phyloP scores from a whole-genome alignment of 2,113 vertebrate species.

The Haemorhous mexicanus region DNA sequence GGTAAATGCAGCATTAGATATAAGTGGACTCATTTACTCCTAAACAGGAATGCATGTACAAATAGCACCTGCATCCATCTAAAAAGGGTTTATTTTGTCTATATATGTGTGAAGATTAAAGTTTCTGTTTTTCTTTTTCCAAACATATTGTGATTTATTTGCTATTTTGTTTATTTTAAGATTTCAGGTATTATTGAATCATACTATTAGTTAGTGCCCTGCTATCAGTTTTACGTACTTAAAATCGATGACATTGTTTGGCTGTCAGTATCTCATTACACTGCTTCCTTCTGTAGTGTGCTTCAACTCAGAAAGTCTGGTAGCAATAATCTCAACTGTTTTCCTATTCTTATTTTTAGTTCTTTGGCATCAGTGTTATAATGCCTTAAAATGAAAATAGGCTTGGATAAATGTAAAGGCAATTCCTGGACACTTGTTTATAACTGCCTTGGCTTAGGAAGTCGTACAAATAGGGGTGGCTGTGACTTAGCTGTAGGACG shows the following conservation, averaged over 20 bases:
- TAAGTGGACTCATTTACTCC: background rate
- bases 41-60: background rate
- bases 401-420: background rate
- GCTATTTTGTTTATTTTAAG: background rate
- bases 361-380: background rate
- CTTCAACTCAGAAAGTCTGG: background rate
- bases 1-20: background rate
- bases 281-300: background rate
- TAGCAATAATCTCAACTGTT: background rate
- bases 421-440: background rate
- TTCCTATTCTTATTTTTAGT: background rate
- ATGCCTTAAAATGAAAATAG: background rate
- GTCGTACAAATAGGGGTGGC: accelerated
- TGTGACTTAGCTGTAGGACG: background rate
- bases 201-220: background rate
- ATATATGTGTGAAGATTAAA: background rate
- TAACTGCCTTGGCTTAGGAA: background rate
- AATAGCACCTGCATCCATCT: background rate
- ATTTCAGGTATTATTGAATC: background rate
- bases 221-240: background rate
- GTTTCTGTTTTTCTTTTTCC: background rate
- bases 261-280: background rate
- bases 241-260: background rate
- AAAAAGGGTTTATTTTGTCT: background rate
- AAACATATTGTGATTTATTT: background rate